Conservation (phyloP, 2,888 invertebrate genomes). For the Pachydiplax longipennis region DNA sequence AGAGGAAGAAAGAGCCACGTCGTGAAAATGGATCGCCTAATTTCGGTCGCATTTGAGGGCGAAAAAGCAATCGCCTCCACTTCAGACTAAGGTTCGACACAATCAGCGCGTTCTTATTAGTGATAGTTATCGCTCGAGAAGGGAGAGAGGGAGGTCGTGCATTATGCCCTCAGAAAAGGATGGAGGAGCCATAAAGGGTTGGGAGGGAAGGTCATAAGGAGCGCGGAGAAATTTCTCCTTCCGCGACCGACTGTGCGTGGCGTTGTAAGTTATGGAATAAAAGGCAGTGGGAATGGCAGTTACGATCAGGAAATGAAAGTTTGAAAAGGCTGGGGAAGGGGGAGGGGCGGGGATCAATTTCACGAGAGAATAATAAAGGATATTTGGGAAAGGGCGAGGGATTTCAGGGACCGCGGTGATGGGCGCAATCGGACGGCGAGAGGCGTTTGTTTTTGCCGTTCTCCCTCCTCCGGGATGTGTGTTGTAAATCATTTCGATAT, state of each 20-base stretch:
- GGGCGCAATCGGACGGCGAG: neutral
- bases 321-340: neutral
- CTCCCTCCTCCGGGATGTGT: neutral
- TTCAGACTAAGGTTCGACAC: neutral
- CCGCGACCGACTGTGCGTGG: neutral
- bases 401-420: neutral
- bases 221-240: neutral
- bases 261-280: slow-evolving; percentile 5
- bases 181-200: neutral
- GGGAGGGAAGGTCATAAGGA: neutral
- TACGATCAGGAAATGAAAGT: slow-evolving; percentile 27
- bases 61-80: neutral
- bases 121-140: neutral
- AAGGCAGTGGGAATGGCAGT: slow-evolving; percentile 12
- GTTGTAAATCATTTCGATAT: neutral
- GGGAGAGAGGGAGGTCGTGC: neutral
- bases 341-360: neutral
- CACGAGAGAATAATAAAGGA: neutral
- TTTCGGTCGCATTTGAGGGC: neutral
- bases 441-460: neutral
- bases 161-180: neutral
- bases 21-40: neutral
- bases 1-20: neutral
- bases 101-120: neutral
- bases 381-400: neutral